Base-by-base conservation (phyloP, 2,888 invertebrate genomes). In the Listrodromus nycthemerus region DNA sequence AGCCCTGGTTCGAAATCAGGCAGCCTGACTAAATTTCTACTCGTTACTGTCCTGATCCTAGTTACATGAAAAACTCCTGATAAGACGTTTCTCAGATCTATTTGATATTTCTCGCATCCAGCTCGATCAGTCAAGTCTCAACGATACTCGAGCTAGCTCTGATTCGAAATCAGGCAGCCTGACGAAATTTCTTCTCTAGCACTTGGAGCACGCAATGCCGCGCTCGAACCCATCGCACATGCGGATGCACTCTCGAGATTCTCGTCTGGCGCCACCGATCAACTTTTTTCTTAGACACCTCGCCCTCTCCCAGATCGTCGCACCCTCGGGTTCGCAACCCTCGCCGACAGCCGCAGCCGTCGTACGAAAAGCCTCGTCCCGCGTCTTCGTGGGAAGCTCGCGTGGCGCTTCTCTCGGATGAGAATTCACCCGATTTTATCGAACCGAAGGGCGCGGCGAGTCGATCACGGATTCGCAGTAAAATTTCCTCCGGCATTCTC, bases 221-320 rank as follows among this genome's bases (percentile, higher is more conserved):
- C 24, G 8, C 41, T 24, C n/a, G 37, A 76, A 67, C 55, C 69
- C 61, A 30, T 45, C 52, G 19, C 77, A 67, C 77, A 69, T 48
- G 69, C 48, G 21, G 41, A 63, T 78, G 77, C 77, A 78, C 69
- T 70, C 77, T 70, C 69, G 69, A 69, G 30, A 21, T 69, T 70
- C 77, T 67, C 61, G 33, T 78, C 69, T 55, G 8, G 45, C 33
- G 2, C 30, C 41, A 69, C 61, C 58, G 77, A 77, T 77, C 37
- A 16, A n/a, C 16, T 37, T 33, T 76, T 33, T 27, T 16, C 4
- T 21, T 61, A 21, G 1, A 13, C 50, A n/a, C 33, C 52, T n/a
- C 16, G 7, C 10, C 19, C 8, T 27, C 41, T 48, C 48, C 48
- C 19, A 13, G 41, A 41, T 37, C 70, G 19, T 16, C 58, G 69